Percentiles rank a stretch among this genome's conserved stretches.
Evolutionary conservation across 2,888 invertebrate species (phyloP).

Genomic region (Biston stratarius): DNA sequence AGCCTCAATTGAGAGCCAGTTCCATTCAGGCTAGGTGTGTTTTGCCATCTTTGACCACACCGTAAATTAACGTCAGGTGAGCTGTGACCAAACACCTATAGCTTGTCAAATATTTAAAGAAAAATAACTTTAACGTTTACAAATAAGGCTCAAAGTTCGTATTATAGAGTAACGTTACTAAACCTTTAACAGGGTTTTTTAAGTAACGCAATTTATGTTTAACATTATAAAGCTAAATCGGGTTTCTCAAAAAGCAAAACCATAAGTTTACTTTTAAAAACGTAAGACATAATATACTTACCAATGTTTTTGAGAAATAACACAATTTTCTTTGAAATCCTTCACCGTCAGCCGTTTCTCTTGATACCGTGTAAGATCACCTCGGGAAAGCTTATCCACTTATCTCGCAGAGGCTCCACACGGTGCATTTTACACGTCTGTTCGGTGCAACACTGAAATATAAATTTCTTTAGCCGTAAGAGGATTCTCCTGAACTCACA

Average conservation of each 20-base stretch:
- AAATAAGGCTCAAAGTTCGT: too few species aligned
- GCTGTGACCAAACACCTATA: too few species aligned
- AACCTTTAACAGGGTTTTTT: too few species aligned
- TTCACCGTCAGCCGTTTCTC: slow-evolving; percentile 8
- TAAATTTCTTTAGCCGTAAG: slow-evolving; percentile 6
- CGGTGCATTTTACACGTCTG: slow-evolving; percentile 13
- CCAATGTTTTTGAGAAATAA: slow-evolving; percentile 5
- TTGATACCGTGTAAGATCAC: slow-evolving; percentile 13
- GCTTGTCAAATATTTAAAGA: too few species aligned
- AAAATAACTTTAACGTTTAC: too few species aligned
- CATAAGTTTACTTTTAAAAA: neutral
- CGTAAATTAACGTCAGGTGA: too few species aligned
- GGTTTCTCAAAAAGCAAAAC: neutral
- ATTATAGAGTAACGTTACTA: too few species aligned
- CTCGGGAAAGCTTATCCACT: slow-evolving; percentile 21
- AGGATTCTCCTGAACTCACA: neutral
- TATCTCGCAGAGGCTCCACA: slow-evolving; percentile 4
- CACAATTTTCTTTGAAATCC: slow-evolving; percentile 1
- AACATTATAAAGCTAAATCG: too few species aligned
- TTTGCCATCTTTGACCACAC: too few species aligned
- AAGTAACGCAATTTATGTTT: too few species aligned
- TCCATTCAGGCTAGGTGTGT: too few species aligned
- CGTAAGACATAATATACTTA: neutral
- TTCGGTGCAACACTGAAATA: slow-evolving; percentile 6
- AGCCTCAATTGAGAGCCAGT: too few species aligned